A percentile compares a stretch with the other conserved stretches of the same genome.
These are phyloP conservation scores for Rhipidura dahli DNA, from an alignment of 2,113 vertebrate species.

Conservation along the genomic window DNA sequence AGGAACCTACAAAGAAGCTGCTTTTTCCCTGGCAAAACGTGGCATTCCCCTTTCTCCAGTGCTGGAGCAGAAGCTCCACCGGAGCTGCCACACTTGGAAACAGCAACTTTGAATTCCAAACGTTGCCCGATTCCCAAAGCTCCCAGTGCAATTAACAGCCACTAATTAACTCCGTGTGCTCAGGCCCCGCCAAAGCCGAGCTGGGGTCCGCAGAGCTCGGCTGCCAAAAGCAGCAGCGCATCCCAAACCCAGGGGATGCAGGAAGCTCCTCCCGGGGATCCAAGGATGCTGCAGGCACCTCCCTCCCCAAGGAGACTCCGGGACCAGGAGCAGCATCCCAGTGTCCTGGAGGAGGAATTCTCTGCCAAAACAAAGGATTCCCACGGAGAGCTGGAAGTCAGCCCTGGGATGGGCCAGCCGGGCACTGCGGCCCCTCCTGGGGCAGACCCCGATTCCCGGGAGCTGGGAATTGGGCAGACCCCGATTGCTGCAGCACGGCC, in stretches of 20 bases:
- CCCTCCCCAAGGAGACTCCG: accelerated
- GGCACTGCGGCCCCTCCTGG: accelerated
- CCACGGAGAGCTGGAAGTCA: background rate
- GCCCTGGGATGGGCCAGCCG: accelerated
- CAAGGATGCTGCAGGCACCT: background rate
- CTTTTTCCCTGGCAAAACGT: accelerated
- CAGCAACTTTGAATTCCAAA: background rate
- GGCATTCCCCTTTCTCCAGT: accelerated
- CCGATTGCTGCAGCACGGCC: background rate
- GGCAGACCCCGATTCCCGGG: accelerated
- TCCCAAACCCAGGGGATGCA: background rate
- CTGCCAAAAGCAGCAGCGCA: background rate
- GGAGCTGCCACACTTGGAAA: background rate
- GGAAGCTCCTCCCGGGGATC: background rate
- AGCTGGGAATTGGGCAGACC: background rate
- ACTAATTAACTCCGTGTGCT: background rate
- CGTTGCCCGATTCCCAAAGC: background rate
- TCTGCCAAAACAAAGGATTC: background rate
- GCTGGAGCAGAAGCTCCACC: background rate
- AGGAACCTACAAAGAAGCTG: background rate
- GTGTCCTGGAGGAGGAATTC: background rate
- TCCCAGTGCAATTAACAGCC: background rate
- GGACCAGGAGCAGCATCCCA: background rate
- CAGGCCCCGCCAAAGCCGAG: background rate
- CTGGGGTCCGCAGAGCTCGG: background rate